Evolutionary conservation across 1,140 invertebrate species (phyloP).

Genomic region (Trichoplusia ni): DNA sequence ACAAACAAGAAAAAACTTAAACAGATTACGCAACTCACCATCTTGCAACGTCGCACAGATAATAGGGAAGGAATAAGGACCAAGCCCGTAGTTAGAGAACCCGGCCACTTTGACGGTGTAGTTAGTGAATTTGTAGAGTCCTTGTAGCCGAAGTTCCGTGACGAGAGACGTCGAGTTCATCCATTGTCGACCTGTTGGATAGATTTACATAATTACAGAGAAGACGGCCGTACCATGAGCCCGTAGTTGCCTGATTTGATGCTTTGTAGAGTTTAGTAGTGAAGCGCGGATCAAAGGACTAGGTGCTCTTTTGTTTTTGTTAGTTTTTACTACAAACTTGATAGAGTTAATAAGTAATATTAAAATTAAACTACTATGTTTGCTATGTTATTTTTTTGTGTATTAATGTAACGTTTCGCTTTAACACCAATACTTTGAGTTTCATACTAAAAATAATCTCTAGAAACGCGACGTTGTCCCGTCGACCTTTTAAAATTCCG

Average conservation of each 20-base stretch:
- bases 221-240: no score
- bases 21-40: slow-evolving; percentile 76
- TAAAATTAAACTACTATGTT: no score
- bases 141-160: slow-evolving; percentile 87
- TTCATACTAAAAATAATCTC: no score
- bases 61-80: slow-evolving; percentile 88
- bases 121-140: slow-evolving; percentile 89
- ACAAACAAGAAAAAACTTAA: neutral
- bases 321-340: neutral
- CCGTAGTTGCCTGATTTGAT: neutral
- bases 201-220: slow-evolving; percentile 36
- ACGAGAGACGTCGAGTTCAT: slow-evolving; percentile 75
- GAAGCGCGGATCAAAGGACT: neutral
- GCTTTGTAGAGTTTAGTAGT: slow-evolving; percentile 12
- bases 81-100: slow-evolving; percentile 91
- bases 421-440: no score
- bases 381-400: neutral
- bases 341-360: no score
- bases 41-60: slow-evolving; percentile 90
- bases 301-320: neutral
- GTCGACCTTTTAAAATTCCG: no score
- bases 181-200: slow-evolving; percentile 67
- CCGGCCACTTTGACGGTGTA: slow-evolving; percentile 93
- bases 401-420: no score
- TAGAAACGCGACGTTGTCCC: no score